Conservation (phyloP, 2,888 invertebrate genomes). For the Anagyrus pseudococci region DNA sequence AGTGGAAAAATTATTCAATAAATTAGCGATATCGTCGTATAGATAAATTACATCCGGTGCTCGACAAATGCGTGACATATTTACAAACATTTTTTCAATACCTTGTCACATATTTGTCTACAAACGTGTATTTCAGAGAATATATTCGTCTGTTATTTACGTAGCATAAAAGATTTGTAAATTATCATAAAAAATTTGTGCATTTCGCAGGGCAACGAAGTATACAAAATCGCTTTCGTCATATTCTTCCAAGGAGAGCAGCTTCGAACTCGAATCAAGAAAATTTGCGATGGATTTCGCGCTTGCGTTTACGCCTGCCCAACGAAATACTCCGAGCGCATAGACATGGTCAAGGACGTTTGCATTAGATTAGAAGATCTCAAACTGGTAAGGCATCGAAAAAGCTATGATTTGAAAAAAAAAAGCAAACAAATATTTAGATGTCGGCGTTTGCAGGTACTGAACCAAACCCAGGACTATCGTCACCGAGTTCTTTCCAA, state of each 20-base stretch:
- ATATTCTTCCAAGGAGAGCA: slow-evolving; percentile 99
- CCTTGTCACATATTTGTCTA: too few species aligned
- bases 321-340: slow-evolving; percentile 92
- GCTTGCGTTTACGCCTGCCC: slow-evolving; percentile 99
- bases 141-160: too few species aligned
- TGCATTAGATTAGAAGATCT: slow-evolving; percentile 99
- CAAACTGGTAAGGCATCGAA: slow-evolving; percentile 76
- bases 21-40: too few species aligned
- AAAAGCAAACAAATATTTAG: too few species aligned
- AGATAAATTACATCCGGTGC: too few species aligned
- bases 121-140: too few species aligned
- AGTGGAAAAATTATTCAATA: too few species aligned
- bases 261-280: slow-evolving; percentile 94
- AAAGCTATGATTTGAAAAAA: too few species aligned
- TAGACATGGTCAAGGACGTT: slow-evolving; percentile 92
- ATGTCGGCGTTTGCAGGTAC: slow-evolving; percentile 66
- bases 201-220: slow-evolving; percentile 87
- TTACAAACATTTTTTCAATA: too few species aligned
- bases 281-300: slow-evolving; percentile 98
- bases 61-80: too few species aligned
- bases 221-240: slow-evolving; percentile 96
- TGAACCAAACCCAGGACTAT: slow-evolving; percentile 89
- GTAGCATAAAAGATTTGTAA: too few species aligned
- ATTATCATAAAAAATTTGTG: not conserved
- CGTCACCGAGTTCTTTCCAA: slow-evolving; percentile 82